Evolutionary conservation across 1,140 invertebrate species (phyloP).

Genomic region (Calephelis virginiensis): DNA sequence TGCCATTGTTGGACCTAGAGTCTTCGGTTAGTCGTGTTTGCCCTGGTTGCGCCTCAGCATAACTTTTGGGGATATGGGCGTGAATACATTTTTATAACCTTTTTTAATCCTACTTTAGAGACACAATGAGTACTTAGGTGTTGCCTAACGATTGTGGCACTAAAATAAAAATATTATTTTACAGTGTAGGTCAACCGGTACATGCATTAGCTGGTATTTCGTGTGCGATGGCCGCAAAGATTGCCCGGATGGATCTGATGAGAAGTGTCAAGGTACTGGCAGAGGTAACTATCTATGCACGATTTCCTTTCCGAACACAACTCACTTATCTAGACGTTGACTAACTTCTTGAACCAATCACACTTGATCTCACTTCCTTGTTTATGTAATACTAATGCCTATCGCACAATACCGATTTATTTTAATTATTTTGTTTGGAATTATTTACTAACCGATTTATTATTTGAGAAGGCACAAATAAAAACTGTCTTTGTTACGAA

Average conservation of each 20-base stretch:
- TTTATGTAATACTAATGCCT: conserved; percentile 2
- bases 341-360: conserved; percentile 20
- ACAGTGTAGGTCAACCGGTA: conserved; percentile 88
- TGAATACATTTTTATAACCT: too few species aligned
- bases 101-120: too few species aligned
- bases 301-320: conserved; percentile 44
- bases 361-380: conserved; percentile 7
- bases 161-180: conserved; percentile 31
- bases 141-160: neutral
- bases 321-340: conserved; percentile 24
- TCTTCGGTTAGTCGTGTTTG: too few species aligned
- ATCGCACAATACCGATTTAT: neutral
- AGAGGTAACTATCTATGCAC: conserved; percentile 66
- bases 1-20: too few species aligned
- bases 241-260: conserved; percentile 91
- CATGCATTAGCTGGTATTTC: conserved; percentile 94
- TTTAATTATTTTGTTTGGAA: too few species aligned
- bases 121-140: too few species aligned
- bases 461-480: too few species aligned
- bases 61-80: too few species aligned
- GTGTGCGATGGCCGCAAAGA: conserved; percentile 95
- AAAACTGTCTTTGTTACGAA: too few species aligned
- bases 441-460: too few species aligned
- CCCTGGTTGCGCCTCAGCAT: too few species aligned
- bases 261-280: conserved; percentile 82